Conservation (phyloP, 2,888 invertebrate species). For the Drosophila borborema region DNA sequence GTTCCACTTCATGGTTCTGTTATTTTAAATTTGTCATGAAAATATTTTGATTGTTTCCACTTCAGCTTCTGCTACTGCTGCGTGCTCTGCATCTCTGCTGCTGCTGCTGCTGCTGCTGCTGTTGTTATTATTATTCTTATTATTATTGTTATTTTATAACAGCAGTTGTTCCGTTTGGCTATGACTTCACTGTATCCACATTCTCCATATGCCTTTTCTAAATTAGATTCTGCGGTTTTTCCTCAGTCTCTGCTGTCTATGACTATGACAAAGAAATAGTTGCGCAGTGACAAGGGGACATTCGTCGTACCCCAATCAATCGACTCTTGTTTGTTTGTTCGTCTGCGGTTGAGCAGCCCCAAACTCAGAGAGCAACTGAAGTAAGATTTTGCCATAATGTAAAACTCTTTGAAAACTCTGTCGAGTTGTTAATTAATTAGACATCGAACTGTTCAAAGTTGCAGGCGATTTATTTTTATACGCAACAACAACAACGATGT, state of each 20-base stretch:
- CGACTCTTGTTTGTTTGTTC: slow-evolving; percentile 40
- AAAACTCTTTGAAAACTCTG: slow-evolving; percentile 14
- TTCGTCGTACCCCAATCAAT: slow-evolving; percentile 39
- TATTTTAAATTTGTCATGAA: slow-evolving; percentile 81
- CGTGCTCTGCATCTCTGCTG: slow-evolving; percentile 9
- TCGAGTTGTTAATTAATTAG: slow-evolving; percentile 63
- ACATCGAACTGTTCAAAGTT: slow-evolving; percentile 39
- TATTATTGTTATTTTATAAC: slow-evolving; percentile 50
- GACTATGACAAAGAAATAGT: slow-evolving; percentile 10
- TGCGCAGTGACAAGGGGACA: background rate
- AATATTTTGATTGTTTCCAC: slow-evolving; percentile 65
- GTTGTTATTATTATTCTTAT: slow-evolving; percentile 42
- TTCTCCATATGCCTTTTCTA: slow-evolving; percentile 61
- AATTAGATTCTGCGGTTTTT: slow-evolving; percentile 76
- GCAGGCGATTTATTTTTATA: slow-evolving; percentile 50
- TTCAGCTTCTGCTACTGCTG: slow-evolving; percentile 19
- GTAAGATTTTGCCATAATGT: background rate
- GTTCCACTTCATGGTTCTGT: slow-evolving; percentile 77
- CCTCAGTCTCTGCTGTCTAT: slow-evolving; percentile 23
- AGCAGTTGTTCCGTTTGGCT: slow-evolving; percentile 46
- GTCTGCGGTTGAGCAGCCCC: slow-evolving; percentile 54
- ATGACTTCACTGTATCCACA: slow-evolving; percentile 52
- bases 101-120: background rate
- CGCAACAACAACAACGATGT: slow-evolving; percentile 17
- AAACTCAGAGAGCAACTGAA: background rate